Base-by-base conservation (phyloP, 2,888 invertebrate species). In the Hydraecia micacea region DNA sequence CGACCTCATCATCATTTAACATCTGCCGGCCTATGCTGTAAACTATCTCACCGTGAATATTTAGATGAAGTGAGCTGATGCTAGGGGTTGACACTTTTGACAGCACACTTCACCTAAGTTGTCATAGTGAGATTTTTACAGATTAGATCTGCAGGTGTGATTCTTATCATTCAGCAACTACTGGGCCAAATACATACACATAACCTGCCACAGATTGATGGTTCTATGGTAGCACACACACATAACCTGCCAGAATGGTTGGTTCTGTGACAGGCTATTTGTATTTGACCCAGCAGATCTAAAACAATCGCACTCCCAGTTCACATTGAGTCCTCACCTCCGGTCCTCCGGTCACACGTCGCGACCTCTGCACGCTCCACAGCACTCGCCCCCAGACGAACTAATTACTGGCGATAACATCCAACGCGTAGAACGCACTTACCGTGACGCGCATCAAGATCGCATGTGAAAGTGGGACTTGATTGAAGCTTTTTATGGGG, bases 401-500 rank as follows among this genome's bases (percentile, higher is more conserved):
- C 91, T 94, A 94, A 95, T 94, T 94, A 92, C 90, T 73, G 75
- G 82, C 88, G 89, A 89, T 89, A 88, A 87, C 90, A 91, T 90
- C 90, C 89, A 88, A 84, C 86, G 86, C 86, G 78, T 82, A 80
- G 85, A 79, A 83, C 76, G 85, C 88, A 85, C 80, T 79, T 86
- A 87, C 83, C 87, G 90, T 90, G 89, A 94, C 94, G 89, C 81
- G 86, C 90, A 93, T 93, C 93, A 91, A 91, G 93, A 91, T 90
- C 86, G 88, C 88, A 89, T 90, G 90, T 88, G 92, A 92, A 91
- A 91, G 90, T 91, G 86, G 80, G 46, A 83, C 74, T 78, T 87
- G 86, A 88, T 88, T 86, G 79, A 87, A 87, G 85, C 84, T 79
- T 87, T 81, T 85, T 83, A 79, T 79, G 39, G 63, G n/a, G 52